These are phyloP conservation scores for Psylliodes chrysocephalus DNA, from an alignment of 2,888 invertebrate species.

Conservation along the genomic window DNA sequence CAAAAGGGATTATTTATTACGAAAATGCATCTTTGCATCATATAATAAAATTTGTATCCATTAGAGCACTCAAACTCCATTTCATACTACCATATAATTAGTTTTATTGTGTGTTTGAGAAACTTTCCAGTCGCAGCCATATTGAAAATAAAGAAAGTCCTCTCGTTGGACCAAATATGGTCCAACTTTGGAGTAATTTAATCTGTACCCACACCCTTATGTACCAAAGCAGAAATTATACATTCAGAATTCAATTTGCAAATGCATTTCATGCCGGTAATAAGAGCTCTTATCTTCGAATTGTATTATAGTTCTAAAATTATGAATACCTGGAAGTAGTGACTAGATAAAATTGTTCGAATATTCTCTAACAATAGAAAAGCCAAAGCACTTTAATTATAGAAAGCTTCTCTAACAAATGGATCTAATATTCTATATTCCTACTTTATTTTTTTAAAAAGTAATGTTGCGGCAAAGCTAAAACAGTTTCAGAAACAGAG, in stretches of 20 bases:
- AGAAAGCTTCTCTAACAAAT: neutral
- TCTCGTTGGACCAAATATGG: neutral
- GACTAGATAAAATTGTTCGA: slow-evolving; percentile 47
- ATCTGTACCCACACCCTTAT: slow-evolving; percentile 3
- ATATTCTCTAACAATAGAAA: slow-evolving; percentile 23
- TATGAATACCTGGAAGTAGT: slow-evolving; percentile 50
- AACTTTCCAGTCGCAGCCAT: neutral
- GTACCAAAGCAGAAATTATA: slow-evolving; percentile 21
- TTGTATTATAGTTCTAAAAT: slow-evolving; percentile 45
- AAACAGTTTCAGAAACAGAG: too few species aligned
- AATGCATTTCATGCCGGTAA: slow-evolving; percentile 23
- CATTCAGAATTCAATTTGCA: slow-evolving; percentile 24
- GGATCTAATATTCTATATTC: too few species aligned
- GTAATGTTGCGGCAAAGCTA: too few species aligned
- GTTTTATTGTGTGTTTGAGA: neutral
- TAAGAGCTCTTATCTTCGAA: slow-evolving; percentile 33
- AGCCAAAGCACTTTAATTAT: neutral
- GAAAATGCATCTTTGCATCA: too few species aligned
- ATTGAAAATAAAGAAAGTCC: slow-evolving; percentile 4
- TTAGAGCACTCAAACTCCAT: too few species aligned
- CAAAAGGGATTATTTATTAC: too few species aligned
- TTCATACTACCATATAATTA: neutral
- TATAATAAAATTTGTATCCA: too few species aligned
- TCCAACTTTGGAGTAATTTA: slow-evolving; percentile 11
- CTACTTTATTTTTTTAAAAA: too few species aligned